phyloP scores from a whole-genome alignment of 2,113 vertebrate genomes.

The Butorides virescens region DNA sequence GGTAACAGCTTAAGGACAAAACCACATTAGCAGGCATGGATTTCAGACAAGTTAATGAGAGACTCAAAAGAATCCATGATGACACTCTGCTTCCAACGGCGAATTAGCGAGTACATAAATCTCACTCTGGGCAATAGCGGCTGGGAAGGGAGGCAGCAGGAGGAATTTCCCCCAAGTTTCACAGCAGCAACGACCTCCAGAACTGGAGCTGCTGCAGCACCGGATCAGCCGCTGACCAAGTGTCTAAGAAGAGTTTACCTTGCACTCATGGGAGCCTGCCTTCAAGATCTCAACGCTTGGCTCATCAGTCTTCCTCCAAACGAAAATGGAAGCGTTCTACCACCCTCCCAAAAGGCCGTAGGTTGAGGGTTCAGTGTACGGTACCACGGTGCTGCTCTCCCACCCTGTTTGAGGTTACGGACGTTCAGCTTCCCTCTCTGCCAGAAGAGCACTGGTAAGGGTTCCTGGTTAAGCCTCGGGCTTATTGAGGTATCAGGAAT shows the following conservation, averaged over 20 bases:
- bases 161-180: not conserved
- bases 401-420: not conserved
- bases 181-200: not conserved
- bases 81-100: not conserved
- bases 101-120: not conserved
- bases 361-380: fast-evolving
- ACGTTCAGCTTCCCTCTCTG: not conserved
- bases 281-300: not conserved
- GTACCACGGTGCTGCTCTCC: fast-evolving
- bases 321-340: not conserved
- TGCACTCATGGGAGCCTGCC: not conserved
- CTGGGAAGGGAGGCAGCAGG: not conserved
- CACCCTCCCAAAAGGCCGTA: not conserved
- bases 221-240: not conserved
- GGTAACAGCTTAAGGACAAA: not conserved
- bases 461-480: not conserved
- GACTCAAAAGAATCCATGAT: not conserved
- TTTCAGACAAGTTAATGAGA: not conserved
- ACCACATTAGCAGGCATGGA: not conserved
- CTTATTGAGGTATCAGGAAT: not conserved
- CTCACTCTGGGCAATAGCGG: not conserved
- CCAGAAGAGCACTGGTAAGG: not conserved
- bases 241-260: not conserved
- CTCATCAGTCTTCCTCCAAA: not conserved
- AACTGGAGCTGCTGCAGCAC: not conserved